Evolutionary conservation across 2,888 invertebrate species (phyloP), one percentile per base, ranked within the genome.

Genomic region (Metacarcinus magister): DNA sequence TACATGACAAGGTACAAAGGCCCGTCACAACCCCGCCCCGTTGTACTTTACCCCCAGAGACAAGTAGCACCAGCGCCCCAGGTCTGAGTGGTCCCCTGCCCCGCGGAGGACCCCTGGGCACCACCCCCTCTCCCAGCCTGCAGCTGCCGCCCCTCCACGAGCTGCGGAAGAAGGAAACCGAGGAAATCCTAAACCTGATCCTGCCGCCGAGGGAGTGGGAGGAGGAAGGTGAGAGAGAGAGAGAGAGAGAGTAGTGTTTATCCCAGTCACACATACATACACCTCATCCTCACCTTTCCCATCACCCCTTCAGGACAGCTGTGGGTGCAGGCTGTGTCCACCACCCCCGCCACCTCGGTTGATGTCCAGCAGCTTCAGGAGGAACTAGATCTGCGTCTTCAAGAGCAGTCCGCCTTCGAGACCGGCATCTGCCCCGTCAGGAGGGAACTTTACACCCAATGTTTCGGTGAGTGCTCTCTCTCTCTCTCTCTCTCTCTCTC

Each of bases 281-380:
- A 13, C 16, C 39, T 32, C 87, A 2, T 13, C 87, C 32, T 13
- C 87, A 16, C 87, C 87, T 16, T n/a, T 10, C 87, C 39, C 87
- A 23, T 32, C 32, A 13, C 87, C 44, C 87, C 43, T 8, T 0
- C 75, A 97, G 99, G 99, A 0, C 99, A 99, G 97, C 98, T 99
- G 97, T 99, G 99, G 99, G 98, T 98, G 54, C 99, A 99, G 98
- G 98, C 98, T 97, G 99, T 99, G 97, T 99, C 99, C 0, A 99
- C 99, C 95, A 99, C 99, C 2, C 99, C 99, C 4, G 99, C 99
- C 0, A 99, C 99, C 0, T 98, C 99, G 0, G 98, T 99, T 97
- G 99, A 99, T 98, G 99, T 99, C 23, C 98, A 99, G 97, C 99
- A 99, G 98, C 98, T 99, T 28, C 99, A 99, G 98, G 99, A 99